Evolutionary conservation across 92 coral and sea anemone species (phyloP), one percentile per base, ranked within the genome.

Genomic region (Paragorgia papillata): DNA sequence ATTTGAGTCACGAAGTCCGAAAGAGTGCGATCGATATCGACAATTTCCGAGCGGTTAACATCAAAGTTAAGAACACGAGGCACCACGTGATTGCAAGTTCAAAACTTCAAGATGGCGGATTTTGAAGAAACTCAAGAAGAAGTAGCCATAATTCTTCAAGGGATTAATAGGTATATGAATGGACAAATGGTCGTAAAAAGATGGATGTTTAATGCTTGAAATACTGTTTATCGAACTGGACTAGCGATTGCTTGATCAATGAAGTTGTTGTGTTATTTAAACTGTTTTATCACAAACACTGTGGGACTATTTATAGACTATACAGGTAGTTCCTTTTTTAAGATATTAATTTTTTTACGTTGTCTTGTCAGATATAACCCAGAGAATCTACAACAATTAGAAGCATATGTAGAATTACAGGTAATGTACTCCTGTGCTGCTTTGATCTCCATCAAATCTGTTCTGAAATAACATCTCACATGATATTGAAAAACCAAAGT

Each of bases 331-430:
- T n/a, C n/a, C n/a, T n/a, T n/a, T n/a, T n/a, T n/a, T n/a, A n/a
- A n/a, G n/a, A n/a, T n/a, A n/a, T 37, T 37, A 46, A 2, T 46
- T 46, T 7, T 46, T 15, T 46, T 6, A 46, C n/a, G 10, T 27
- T 32, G 27, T 15, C 14, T 46, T 46, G 53, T n/a, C 15, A 92
- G 98, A 71, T 94, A 91, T 75, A 94, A 94, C 56, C 98, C 97
- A 18, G 98, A 89, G 84, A 90, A 91, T 57, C 86, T 94, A 15
- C 83, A 81, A 39, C 87, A 88, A 10, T 69, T 93, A 44, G 97
- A 93, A 68, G 83, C 88, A 15, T 91, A 94, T 81, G 98, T 94
- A 19, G 90, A 91, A 19, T 59, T 75, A 59, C 98, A 94, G 95
- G 98, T 93, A 74, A 1, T 33, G 70, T 49, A 18, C 8, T 39